phyloP scores from a whole-genome alignment of 2,888 invertebrate species.

The Nebria brevicollis region DNA sequence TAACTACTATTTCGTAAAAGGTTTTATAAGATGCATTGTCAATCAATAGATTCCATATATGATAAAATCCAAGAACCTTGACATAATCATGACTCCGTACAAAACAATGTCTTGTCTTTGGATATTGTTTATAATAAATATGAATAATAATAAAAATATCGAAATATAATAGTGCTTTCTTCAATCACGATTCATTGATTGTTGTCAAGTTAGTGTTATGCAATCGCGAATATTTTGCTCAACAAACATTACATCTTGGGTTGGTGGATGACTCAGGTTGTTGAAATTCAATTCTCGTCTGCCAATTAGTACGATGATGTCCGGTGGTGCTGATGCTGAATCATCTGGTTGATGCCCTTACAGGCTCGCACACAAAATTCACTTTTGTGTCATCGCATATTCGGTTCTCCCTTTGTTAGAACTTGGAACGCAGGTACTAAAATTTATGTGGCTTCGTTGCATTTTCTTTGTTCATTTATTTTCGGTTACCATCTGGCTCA shows the following conservation, averaged over 20 bases:
- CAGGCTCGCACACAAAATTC: neutral
- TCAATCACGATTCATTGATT: neutral
- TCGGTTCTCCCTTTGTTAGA: neutral
- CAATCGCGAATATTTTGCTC: neutral
- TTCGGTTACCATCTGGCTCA: neutral
- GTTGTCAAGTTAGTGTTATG: neutral
- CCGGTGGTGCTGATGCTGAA: neutral
- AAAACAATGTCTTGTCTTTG: neutral
- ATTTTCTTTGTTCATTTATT: neutral
- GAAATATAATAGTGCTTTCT: neutral
- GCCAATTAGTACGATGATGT: neutral
- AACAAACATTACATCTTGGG: neutral
- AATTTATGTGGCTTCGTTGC: neutral
- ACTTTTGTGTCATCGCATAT: neutral
- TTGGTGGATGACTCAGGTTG: neutral
- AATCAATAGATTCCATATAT: neutral
- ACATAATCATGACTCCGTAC: neutral
- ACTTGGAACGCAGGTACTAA: neutral
- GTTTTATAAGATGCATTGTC: neutral
- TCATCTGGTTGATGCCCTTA: neutral
- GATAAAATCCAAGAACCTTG: neutral
- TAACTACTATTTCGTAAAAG: neutral
- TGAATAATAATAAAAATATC: neutral
- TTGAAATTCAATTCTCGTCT: neutral
- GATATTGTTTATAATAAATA: slow-evolving; percentile 1